A percentile compares a stretch with the other conserved stretches of the same genome.
These are phyloP conservation scores for Pollimyrus isidori DNA, from an alignment of 2,113 vertebrate species.

Conservation along the genomic window DNA sequence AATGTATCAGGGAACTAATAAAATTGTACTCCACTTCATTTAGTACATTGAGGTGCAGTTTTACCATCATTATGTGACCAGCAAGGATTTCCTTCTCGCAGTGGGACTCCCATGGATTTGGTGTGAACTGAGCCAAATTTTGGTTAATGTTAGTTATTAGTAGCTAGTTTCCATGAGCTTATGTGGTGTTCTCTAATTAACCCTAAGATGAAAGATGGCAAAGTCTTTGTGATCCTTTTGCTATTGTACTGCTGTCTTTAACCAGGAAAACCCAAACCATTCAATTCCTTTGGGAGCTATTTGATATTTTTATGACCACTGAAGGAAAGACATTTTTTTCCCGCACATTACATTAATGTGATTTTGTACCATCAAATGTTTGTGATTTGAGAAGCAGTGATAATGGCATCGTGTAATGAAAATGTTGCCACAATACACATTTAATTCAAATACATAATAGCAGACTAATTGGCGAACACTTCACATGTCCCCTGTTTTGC, in stretches of 20 bases:
- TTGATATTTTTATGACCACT: neutral
- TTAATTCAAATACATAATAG: neutral
- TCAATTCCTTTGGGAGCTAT: neutral
- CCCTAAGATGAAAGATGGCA: neutral
- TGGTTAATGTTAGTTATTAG: too few species aligned
- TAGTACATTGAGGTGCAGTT: neutral
- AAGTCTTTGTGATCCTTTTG: neutral
- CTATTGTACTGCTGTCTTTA: neutral
- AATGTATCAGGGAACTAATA: neutral
- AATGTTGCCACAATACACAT: neutral
- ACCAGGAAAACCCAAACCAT: neutral
- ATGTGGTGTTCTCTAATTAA: neutral
- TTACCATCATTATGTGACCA: neutral
- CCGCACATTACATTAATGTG: neutral
- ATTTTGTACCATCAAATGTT: neutral
- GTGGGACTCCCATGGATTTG: neutral
- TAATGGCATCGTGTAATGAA: constrained; percentile 6
- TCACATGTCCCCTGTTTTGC: neutral
- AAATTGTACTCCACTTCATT: neutral
- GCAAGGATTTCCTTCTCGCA: neutral
- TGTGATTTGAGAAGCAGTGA: neutral
- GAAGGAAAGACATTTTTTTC: neutral
- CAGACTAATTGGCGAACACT: neutral
- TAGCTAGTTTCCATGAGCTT: neutral
- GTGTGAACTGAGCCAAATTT: neutral